Evolutionary conservation across 1,140 invertebrate species (phyloP).

Genomic region (Leptinotarsa defecta): DNA sequence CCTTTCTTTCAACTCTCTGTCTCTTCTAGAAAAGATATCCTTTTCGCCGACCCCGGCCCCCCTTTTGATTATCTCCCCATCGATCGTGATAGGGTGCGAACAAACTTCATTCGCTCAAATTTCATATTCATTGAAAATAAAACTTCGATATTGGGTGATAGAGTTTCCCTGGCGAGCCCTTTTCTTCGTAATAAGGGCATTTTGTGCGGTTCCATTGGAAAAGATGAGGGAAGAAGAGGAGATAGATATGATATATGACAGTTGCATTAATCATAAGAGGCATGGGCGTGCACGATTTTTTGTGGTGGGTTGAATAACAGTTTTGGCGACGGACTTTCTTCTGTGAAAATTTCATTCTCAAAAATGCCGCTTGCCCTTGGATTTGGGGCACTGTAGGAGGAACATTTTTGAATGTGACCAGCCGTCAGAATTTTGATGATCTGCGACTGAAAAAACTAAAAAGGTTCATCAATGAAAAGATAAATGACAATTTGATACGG

Average conservation of each 20-base stretch:
- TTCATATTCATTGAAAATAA: slow-evolving; percentile 41
- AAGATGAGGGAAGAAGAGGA: background rate
- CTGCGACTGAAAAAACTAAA: no score
- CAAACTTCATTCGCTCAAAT: slow-evolving; percentile 26
- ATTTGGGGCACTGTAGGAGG: no score
- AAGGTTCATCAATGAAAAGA: no score
- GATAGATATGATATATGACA: background rate
- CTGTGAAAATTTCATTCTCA: no score
- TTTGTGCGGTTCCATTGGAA: background rate
- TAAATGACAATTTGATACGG: no score
- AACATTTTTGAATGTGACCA: no score
- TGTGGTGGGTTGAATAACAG: background rate
- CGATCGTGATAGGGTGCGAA: slow-evolving; percentile 28
- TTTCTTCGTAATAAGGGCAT: slow-evolving; percentile 15
- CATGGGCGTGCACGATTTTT: background rate
- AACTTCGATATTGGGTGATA: slow-evolving; percentile 23
- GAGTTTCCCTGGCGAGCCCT: slow-evolving; percentile 6
- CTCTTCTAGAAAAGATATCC: background rate
- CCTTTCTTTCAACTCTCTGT: background rate
- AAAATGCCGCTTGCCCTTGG: no score
- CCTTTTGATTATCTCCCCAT: slow-evolving; percentile 25
- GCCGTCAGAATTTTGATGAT: no score
- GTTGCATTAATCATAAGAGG: background rate
- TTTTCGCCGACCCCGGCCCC: background rate
- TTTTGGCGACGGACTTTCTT: no score